Percentiles rank a stretch among this genome's conserved stretches.
These are phyloP conservation scores for Porites australiensis DNA, from an alignment of 64 coral and sea anemone species.

Conservation along the genomic window DNA sequence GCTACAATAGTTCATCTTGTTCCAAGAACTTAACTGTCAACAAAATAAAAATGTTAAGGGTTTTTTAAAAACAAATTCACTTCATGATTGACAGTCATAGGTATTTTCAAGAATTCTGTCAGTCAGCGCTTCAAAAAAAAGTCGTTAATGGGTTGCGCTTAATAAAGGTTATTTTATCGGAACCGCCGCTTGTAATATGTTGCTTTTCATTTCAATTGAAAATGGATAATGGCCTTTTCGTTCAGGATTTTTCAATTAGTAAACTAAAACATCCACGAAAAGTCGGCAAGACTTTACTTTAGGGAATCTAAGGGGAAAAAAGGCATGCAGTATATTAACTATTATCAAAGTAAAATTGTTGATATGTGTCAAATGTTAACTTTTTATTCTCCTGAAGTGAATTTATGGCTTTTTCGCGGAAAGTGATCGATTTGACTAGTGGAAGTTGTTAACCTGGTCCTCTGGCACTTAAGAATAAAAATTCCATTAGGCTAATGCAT, in stretches of 20 bases:
- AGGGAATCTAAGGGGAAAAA: not conserved
- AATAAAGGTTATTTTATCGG: not conserved
- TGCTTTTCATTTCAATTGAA: not conserved
- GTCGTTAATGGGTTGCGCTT: not conserved
- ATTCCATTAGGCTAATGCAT: no score
- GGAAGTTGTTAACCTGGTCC: no score
- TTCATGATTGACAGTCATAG: not conserved
- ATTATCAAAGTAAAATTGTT: no score
- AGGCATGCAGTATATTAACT: no score
- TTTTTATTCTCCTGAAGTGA: no score
- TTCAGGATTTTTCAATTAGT: not conserved
- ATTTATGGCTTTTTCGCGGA: no score
- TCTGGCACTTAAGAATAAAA: no score
- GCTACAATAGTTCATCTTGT: not conserved
- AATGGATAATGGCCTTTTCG: not conserved
- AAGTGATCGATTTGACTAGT: no score
- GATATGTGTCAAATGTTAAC: no score
- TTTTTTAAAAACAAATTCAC: not conserved
- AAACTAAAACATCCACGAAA: not conserved
- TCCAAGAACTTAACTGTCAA: slow-evolving; percentile 21
- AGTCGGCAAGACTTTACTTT: not conserved
- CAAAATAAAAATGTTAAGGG: not conserved
- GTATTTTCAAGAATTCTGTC: not conserved
- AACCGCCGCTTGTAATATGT: not conserved
- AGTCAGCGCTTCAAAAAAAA: not conserved